Conservation (phyloP, 1,140 invertebrate genomes). For the Oppia nitens region DNA sequence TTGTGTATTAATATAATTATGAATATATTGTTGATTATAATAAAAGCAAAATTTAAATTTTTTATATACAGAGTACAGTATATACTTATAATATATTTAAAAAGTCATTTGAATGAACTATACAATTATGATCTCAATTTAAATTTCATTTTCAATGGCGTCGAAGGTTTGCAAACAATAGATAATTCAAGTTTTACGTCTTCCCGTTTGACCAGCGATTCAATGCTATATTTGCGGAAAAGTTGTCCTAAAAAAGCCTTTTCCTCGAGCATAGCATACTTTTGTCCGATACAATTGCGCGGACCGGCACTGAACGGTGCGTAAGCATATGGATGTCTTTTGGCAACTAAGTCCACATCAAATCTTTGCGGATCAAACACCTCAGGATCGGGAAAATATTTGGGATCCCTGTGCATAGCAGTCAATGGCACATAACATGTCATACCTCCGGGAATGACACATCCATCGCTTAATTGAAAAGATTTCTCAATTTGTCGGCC, state of each 20-base stretch:
- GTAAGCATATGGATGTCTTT: conserved; percentile 30
- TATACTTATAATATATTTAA: too few species aligned
- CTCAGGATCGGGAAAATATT: conserved; percentile 48
- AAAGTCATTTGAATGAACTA: too few species aligned
- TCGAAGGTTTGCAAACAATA: background rate
- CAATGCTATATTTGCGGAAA: conserved; percentile 28
- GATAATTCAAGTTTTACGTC: background rate
- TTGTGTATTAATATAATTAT: too few species aligned
- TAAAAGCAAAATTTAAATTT: too few species aligned
- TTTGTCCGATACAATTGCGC: conserved; percentile 31
- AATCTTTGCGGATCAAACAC: conserved; percentile 60
- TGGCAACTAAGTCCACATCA: conserved; percentile 31
- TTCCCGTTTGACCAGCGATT: conserved; percentile 24
- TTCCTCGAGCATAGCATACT: conserved; percentile 39
- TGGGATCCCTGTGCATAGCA: conserved; percentile 45
- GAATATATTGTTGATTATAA: too few species aligned
- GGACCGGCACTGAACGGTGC: conserved; percentile 30
- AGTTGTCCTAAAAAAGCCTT: conserved; percentile 35
- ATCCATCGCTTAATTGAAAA: conserved; percentile 8
- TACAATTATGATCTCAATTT: background rate
- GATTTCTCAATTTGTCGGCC: conserved; percentile 35
- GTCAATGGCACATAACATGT: background rate
- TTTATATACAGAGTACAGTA: too few species aligned
- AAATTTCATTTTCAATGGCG: background rate
- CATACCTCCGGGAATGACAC: background rate